Base-by-base conservation (phyloP, 1,140 invertebrate genomes). In the Drosophila setifemur region DNA sequence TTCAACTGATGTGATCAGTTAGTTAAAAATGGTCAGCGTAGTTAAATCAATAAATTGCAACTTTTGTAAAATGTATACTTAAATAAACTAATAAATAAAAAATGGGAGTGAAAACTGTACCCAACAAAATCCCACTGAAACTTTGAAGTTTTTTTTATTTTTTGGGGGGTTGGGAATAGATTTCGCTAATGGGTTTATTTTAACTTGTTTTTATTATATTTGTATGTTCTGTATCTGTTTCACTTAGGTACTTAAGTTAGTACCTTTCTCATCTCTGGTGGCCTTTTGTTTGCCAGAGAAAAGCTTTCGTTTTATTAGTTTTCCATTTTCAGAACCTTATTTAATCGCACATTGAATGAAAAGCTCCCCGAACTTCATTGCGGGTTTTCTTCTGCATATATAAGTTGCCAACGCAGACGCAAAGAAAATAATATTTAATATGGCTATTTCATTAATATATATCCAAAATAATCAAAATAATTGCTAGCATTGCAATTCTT, bases 1-100 rank as follows among this genome's bases (percentile, higher is more conserved):
- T 81, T 82, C 35, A 57, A 71, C 69, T 82, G 77, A 81, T 81
- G 33, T 49, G 70, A 81, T 81, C 77, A 81, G 29, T 66, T 45
- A 50, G 14, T 11, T 42, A 61, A 71, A 52, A 71, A 52, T 50
- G 52, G 55, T 54, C 71, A 55, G 8, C 4, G 76, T 79, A 81
- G 76, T 75, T 75, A 81, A 77, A 58, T 48, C 55, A 48, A 72
- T 72, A 61, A 67, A 68, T 72, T 71, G 33, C 55, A 42, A 64
- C 43, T 60, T 70, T 78, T 74, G 61, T 73, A 73, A 73, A 69
- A 72, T 57, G 57, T 73, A 55, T 74, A 81, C 75, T 79, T 79
- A 78, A 67, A 53, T 40, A 58, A 44, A 8, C n/a, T 39, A 61
- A 63, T 47, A 64, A 64, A 64, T 7, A 9, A 44, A 26, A n/a